Evolutionary conservation across 2,888 invertebrate species (phyloP), one percentile per base, ranked within the genome.

Genomic region (Crossocerus cetratus): DNA sequence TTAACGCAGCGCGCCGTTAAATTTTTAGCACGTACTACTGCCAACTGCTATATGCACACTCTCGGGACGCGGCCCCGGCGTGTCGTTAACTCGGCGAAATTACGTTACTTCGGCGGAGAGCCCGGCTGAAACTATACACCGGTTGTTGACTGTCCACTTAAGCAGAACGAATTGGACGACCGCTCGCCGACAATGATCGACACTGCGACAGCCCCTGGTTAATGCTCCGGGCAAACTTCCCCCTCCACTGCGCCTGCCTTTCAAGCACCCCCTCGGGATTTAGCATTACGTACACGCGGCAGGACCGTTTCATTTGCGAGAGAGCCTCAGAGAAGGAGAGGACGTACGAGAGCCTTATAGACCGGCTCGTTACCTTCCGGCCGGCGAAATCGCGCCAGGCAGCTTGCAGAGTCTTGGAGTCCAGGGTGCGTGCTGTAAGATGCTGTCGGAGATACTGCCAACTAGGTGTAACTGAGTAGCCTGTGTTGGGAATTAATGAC

Each of bases 11-110:
- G 79, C 75, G 79, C 67, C 67, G 72, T 81, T 77, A 77, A 77
- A 82, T 77, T 79, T 82, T 81, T 71, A 77, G 63, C 73, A 62
- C 76, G 45, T 65, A 58, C 49, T 44, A 45, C 14, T 23, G 54
- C 55, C 57, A 54, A 66, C n/a, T 58, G 77, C 74, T 75, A 77
- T 72, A 70, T 68, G 72, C 58, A 32, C 32, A 62, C 69, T n/a
- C 49, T 11, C 8, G 4, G 2, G 65, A 61, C 69, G 49, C 21
- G 65, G 45, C 71, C 72, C 64, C 67, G 55, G 49, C 53, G 59
- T 68, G 60, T 77, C 78, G 80, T 76, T 81, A 77, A 81, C 81
- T 72, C 72, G 75, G 64, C 67, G 73, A 79, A 81, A 81, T 81
- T 77, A 71, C 82, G 60, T 58, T 70, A 68, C 69, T 75, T 22